Evolutionary conservation across 2,113 vertebrate species (phyloP).

Genomic region (Sturnira hondurensis): DNA sequence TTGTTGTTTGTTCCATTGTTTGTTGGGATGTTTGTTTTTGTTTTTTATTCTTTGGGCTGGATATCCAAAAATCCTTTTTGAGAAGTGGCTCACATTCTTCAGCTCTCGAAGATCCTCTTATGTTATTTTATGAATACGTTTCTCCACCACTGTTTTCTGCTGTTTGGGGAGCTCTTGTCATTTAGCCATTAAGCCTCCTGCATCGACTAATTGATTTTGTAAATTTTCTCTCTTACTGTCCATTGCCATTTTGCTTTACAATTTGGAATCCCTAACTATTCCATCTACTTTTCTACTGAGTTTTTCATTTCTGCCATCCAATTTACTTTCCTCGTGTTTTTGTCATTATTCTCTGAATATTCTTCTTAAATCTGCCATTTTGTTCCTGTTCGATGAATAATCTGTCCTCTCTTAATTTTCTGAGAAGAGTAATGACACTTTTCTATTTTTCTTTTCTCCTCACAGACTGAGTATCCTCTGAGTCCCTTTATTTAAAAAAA

Average conservation of each 20-base stretch:
- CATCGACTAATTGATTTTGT: neutral
- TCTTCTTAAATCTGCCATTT: neutral
- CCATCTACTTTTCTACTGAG: neutral
- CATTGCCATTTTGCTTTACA: neutral
- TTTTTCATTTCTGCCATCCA: neutral
- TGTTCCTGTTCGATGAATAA: neutral
- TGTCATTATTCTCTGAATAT: neutral
- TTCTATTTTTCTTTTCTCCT: neutral
- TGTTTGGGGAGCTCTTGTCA: neutral
- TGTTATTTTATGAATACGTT: neutral
- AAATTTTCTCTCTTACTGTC: neutral
- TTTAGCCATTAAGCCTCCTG: neutral
- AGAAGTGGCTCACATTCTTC: neutral
- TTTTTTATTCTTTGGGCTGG: neutral
- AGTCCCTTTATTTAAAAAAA: neutral
- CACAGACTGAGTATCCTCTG: neutral
- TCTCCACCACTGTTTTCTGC: neutral
- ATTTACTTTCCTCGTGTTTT: constrained; percentile 4
- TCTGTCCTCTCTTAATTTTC: neutral
- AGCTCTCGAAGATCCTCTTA: neutral
- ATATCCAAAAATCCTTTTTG: neutral
- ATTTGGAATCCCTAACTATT: neutral
- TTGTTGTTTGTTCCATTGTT: neutral
- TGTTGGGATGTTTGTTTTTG: neutral
- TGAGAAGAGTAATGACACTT: neutral